Conservation (phyloP, 1,140 invertebrate species). For the Mercenaria mercenaria region DNA sequence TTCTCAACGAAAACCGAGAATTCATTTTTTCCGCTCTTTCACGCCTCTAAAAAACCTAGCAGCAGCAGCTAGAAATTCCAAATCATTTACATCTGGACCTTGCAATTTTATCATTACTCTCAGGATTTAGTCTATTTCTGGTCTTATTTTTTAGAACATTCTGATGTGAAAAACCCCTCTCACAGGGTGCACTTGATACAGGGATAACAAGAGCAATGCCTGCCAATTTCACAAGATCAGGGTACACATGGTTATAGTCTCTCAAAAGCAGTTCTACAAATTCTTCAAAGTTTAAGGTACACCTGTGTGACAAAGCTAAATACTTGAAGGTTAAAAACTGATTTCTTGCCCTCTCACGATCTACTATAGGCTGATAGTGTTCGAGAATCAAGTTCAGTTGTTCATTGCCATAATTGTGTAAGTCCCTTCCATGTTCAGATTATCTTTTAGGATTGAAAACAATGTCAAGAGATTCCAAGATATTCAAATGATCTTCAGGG, state of each 20-base stretch:
- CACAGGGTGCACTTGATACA: slow-evolving; percentile 44
- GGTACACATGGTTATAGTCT: background rate
- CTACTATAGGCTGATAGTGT: background rate
- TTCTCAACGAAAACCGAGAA: no score
- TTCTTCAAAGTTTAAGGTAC: background rate
- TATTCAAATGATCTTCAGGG: background rate
- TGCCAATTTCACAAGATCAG: slow-evolving; percentile 3
- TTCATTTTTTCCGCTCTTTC: no score
- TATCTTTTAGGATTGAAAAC: background rate
- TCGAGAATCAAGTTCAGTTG: background rate
- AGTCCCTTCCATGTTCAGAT: background rate
- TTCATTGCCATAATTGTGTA: background rate
- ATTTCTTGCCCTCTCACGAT: background rate
- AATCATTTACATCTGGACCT: no score
- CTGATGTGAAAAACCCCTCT: slow-evolving; percentile 22
- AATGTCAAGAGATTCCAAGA: background rate
- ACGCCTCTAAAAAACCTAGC: no score
- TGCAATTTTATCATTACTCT: no score
- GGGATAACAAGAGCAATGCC: slow-evolving; percentile 14
- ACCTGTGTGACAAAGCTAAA: background rate
- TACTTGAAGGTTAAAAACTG: slow-evolving; percentile 14
- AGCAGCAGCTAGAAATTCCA: no score
- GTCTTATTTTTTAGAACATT: slow-evolving; percentile 5
- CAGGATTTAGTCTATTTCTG: slow-evolving; percentile 27
- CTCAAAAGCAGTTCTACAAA: background rate